These are phyloP conservation scores for Plutomurus gul DNA, from an alignment of 1,140 invertebrate species.

Conservation along the genomic window DNA sequence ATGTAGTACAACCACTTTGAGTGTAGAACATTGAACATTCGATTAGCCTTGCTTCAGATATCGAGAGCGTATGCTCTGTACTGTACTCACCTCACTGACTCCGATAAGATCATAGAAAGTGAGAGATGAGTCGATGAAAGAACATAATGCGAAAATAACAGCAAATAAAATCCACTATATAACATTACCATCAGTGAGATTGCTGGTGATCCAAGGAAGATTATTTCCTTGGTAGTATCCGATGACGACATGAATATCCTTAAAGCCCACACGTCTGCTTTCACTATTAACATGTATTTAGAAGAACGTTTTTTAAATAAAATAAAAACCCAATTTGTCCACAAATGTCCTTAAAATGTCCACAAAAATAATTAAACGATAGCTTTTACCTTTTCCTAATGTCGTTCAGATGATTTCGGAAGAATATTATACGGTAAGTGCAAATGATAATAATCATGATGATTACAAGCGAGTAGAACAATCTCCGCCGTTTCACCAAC, in stretches of 20 bases:
- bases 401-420: not conserved
- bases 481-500: conserved; percentile 2
- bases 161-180: not conserved
- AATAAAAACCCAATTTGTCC: not conserved
- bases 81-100: too few relatives aligned
- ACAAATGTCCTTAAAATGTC: not conserved
- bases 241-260: conserved; percentile 68
- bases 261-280: not conserved
- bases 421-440: not conserved
- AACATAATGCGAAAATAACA: too few relatives aligned
- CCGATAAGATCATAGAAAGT: too few relatives aligned
- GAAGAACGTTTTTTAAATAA: too few relatives aligned
- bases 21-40: too few relatives aligned
- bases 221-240: conserved; percentile 79
- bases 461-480: not conserved
- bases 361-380: not conserved
- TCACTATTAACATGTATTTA: too few relatives aligned
- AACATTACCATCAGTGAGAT: conserved; percentile 70
- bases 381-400: not conserved
- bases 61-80: too few relatives aligned
- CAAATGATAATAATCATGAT: conserved; percentile 15
- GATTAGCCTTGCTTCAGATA: too few relatives aligned
- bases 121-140: too few relatives aligned
- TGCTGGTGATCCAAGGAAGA: conserved; percentile 62
- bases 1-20: too few relatives aligned